A percentile compares a stretch with the other conserved stretches of the same genome.
Evolutionary conservation across 2,888 invertebrate species (phyloP).

Genomic region (Leptinotarsa rubiginosa): DNA sequence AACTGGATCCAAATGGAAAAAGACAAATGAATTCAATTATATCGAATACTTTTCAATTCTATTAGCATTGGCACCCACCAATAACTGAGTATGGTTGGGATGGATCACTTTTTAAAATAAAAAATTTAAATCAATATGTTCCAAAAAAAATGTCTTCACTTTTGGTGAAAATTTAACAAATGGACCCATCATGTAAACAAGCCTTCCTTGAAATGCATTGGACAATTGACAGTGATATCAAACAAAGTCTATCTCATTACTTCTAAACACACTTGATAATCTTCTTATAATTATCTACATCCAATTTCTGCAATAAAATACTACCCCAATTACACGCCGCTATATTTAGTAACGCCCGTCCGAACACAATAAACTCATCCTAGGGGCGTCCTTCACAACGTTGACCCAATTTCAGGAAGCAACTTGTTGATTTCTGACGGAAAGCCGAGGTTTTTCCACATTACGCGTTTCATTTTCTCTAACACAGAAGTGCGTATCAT

Average conservation of each 20-base stretch:
- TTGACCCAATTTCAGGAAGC: slow-evolving; percentile 35
- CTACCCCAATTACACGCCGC: slow-evolving; percentile 1
- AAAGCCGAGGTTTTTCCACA: slow-evolving; percentile 4
- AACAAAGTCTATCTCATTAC: not conserved
- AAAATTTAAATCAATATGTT: too few relatives aligned
- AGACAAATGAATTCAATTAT: too few relatives aligned
- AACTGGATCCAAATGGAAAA: too few relatives aligned
- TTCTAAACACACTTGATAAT: not conserved
- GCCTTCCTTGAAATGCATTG: too few relatives aligned
- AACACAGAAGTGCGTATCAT: too few relatives aligned
- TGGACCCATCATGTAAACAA: too few relatives aligned
- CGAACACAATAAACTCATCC: slow-evolving; percentile 22
- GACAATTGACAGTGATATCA: not conserved
- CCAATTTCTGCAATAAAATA: not conserved
- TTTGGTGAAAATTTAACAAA: too few relatives aligned
- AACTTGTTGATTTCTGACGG: slow-evolving; percentile 37
- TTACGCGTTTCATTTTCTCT: not conserved
- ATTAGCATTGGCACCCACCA: too few relatives aligned
- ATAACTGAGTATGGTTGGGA: too few relatives aligned
- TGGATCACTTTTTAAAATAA: too few relatives aligned
- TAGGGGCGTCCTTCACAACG: slow-evolving; percentile 26
- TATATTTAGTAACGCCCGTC: not conserved
- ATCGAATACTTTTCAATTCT: too few relatives aligned
- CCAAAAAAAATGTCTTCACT: too few relatives aligned
- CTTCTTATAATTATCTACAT: not conserved